Percentiles rank a stretch among this genome's conserved stretches.
phyloP scores from a whole-genome alignment of 1,140 invertebrate genomes.

The Drosophila nebulosa region DNA sequence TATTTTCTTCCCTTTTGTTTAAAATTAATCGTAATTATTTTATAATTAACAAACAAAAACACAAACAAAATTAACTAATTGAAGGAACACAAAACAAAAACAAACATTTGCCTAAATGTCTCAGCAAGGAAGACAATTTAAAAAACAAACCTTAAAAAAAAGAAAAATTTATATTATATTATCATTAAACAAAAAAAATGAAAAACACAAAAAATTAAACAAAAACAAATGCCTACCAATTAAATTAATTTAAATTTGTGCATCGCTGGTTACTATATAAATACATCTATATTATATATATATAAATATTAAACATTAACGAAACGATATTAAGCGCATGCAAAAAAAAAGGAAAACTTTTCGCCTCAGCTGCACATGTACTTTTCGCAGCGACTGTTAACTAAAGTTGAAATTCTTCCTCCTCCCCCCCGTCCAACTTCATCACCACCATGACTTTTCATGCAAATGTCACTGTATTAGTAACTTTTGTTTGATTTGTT shows the following conservation, averaged over 20 bases:
- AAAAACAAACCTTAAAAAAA: slow-evolving; percentile 60
- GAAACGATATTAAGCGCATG: slow-evolving; percentile 58
- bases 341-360: slow-evolving; percentile 11
- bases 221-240: slow-evolving; percentile 37
- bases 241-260: slow-evolving; percentile 54
- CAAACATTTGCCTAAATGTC: slow-evolving; percentile 73
- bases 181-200: slow-evolving; percentile 55
- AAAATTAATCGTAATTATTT: slow-evolving; percentile 50
- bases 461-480: slow-evolving; percentile 10
- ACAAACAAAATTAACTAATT: slow-evolving; percentile 42
- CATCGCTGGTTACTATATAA: slow-evolving; percentile 58
- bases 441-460: neutral
- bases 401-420: slow-evolving; percentile 40
- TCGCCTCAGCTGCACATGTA: slow-evolving; percentile 44
- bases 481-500: slow-evolving; percentile 17
- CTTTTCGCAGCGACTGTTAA: slow-evolving; percentile 41
- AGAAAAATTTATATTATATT: slow-evolving; percentile 56
- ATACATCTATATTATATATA: slow-evolving; percentile 37
- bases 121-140: slow-evolving; percentile 70
- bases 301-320: slow-evolving; percentile 46
- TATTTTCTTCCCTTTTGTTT: slow-evolving; percentile 11
- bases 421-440: neutral
- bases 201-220: slow-evolving; percentile 55
- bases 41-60: slow-evolving; percentile 64
- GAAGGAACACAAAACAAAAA: slow-evolving; percentile 43